These are phyloP conservation scores for Mamestra configurata DNA, from an alignment of 1,140 invertebrate genomes.

Conservation along the genomic window DNA sequence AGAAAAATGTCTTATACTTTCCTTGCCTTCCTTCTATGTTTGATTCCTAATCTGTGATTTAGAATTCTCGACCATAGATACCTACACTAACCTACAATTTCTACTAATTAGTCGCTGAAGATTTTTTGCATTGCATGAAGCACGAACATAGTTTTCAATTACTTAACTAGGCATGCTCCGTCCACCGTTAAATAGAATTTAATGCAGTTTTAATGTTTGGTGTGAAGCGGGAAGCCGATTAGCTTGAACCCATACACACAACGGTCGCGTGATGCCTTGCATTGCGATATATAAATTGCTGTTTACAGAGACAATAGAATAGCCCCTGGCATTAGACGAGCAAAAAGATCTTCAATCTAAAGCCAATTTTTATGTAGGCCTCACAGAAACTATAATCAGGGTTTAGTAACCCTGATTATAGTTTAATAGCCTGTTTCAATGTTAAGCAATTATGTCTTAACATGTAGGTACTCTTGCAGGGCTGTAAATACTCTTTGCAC, in stretches of 20 bases:
- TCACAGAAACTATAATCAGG: too few relatives aligned
- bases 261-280: slow-evolving; percentile 57
- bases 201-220: slow-evolving; percentile 84
- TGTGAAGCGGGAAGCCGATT: slow-evolving; percentile 72
- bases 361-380: slow-evolving; percentile 70
- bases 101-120: slow-evolving; percentile 37
- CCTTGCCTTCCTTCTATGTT: slow-evolving; percentile 16
- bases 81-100: slow-evolving; percentile 25
- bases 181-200: slow-evolving; percentile 78
- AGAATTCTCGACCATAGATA: neutral
- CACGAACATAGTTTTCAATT: slow-evolving; percentile 73
- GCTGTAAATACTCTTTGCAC: slow-evolving; percentile 17
- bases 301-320: slow-evolving; percentile 72
- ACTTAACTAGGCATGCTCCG: slow-evolving; percentile 76
- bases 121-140: slow-evolving; percentile 66
- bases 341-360: slow-evolving; percentile 64
- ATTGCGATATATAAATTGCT: slow-evolving; percentile 72
- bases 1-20: slow-evolving; percentile 34
- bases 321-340: slow-evolving; percentile 58
- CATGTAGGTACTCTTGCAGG: too few relatives aligned
- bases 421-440: slow-evolving; percentile 51
- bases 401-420: slow-evolving; percentile 57
- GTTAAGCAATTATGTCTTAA: slow-evolving; percentile 49
- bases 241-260: slow-evolving; percentile 55
- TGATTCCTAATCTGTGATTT: slow-evolving; percentile 25